Evolutionary conservation across 1,140 invertebrate species (phyloP).

Genomic region (Papilio dardanus): DNA sequence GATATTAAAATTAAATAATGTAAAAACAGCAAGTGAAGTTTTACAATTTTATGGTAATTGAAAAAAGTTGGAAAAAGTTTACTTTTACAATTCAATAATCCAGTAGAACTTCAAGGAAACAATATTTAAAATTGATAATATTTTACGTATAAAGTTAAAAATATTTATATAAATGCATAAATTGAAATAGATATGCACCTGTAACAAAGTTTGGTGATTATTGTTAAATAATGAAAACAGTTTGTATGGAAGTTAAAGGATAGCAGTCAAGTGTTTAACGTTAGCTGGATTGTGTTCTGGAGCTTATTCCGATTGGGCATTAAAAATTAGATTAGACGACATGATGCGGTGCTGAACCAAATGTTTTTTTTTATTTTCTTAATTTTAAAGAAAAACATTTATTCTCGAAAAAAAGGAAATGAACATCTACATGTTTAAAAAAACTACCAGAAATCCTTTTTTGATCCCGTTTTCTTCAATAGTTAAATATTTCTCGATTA

Average conservation of each 20-base stretch:
- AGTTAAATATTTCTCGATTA: background rate
- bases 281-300: no score
- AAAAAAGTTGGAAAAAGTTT: no score
- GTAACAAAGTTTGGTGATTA: background rate
- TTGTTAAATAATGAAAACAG: background rate
- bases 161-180: background rate
- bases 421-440: background rate
- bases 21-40: no score
- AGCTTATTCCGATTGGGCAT: no score
- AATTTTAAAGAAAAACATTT: no score
- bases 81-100: no score
- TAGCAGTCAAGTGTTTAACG: background rate
- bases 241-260: background rate
- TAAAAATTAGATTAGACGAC: no score
- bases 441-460: background rate
- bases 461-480: background rate
- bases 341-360: background rate
- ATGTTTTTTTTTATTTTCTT: no score
- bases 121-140: no score
- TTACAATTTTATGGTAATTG: no score
- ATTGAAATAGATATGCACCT: background rate
- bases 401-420: background rate
- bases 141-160: background rate
- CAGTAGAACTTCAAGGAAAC: no score
- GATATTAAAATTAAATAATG: no score